Evolutionary conservation across 2,888 invertebrate genomes (phyloP), one percentile per base, ranked within the genome.

Genomic region (Acrobasis consociella): DNA sequence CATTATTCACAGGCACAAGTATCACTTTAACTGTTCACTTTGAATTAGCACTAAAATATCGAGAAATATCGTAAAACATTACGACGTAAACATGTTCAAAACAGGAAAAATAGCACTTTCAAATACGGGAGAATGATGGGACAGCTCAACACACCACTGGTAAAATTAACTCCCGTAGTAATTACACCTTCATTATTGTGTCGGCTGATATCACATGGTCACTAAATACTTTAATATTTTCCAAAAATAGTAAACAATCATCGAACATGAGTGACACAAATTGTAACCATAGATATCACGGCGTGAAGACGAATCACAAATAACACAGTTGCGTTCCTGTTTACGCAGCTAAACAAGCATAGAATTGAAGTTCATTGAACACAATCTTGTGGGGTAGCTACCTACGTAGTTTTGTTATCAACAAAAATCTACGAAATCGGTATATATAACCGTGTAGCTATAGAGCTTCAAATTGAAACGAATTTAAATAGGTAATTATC

Each of bases 171-270:
- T 53, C 1, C 8, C 15, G 11, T n/a, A n/a, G n/a, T 49, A 55
- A 17, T 49, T 39, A 55, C 13, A 46, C 11, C n/a, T 46, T 46
- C 2, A 13, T 13, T 46, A 46, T 13, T 13, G n/a, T 46, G 46
- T 46, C 3, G 13, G 46, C n/a, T 46, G 13, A 13, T n/a, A 46
- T n/a, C 13, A 13, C 46, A 65, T 64, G 70, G 68, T 68, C 68
- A 72, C 62, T 70, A 72, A 70, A 74, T 71, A 76, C 71, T 80
- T 77, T 72, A 69, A 76, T 70, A 78, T 82, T 71, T 81, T 82
- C 83, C 78, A 74, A 82, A 87, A 89, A 86, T 91, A 88, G 89
- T 91, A 91, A 91, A 91, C 91, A 91, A 91, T 88, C 86, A 72
- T 68, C 71, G 42, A 10, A 56, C 22, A 11, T 39, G 17, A 82